Conservation (phyloP, 2,113 vertebrate genomes). For the Eublepharis macularius region DNA sequence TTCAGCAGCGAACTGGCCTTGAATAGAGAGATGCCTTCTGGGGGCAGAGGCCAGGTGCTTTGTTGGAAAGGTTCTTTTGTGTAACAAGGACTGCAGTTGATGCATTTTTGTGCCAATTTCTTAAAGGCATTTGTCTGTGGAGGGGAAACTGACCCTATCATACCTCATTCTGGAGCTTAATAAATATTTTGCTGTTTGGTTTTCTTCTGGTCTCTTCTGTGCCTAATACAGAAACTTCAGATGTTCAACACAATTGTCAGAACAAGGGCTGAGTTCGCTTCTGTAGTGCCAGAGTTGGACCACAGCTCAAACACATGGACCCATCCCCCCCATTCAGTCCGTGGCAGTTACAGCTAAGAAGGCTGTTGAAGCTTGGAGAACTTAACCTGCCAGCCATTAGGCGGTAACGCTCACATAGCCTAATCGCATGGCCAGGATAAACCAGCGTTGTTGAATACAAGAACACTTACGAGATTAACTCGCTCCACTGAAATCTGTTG, state of each 20-base stretch:
- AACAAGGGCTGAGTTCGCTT: neutral
- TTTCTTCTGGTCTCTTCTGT: neutral
- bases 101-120: neutral
- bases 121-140: neutral
- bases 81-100: neutral
- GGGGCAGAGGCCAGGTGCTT: no score
- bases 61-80: neutral
- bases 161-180: neutral
- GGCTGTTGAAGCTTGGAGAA: neutral
- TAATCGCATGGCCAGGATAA: neutral
- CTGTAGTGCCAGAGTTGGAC: no score
- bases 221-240: neutral
- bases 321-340: no score
- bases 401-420: no score
- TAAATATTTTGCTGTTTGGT: neutral
- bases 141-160: fast-evolving
- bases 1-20: neutral
- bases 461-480: neutral
- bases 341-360: neutral
- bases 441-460: neutral
- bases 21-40: neutral
- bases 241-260: neutral
- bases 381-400: no score
- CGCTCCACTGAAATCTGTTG: neutral
- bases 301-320: no score